Evolutionary conservation across 2,888 invertebrate genomes (phyloP), one percentile per base, ranked within the genome.

Genomic region (Scaptomyza polygonia): DNA sequence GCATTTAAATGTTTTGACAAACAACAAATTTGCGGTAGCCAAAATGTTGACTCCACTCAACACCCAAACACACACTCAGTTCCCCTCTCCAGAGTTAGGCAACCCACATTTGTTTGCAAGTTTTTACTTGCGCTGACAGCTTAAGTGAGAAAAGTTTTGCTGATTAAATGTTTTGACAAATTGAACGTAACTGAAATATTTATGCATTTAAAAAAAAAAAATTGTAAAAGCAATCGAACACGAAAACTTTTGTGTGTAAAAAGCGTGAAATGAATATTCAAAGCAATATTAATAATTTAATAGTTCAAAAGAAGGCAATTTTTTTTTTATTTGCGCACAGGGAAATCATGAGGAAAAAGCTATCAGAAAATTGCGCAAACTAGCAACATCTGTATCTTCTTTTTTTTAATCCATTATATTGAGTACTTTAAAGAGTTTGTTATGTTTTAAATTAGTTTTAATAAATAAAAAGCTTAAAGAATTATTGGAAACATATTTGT

Each of bases 1-100:
- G 82, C 80, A 82, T 88, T 84, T 84, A 84, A 88, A 86, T 88
- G 84, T 88, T 86, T 84, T 88, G 86, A 85, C 88, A 85, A 88
- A 86, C 88, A 85, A 79, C 85, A 86, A 86, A 88, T 83, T 72
- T 83, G 79, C 86, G 70, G 82, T 87, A 82, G 87, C 81, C 76
- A 58, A 62, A 81, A 70, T 63, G 25, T 75, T 39, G 58, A 70
- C 65, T 72, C 44, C 67, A 51, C 80, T 72, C 72, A 54, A 54
- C 77, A 47, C 43, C 47, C 56, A 49, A 56, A 49, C 48, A 27
- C 32, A 21, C 21, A 27, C 32, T 4, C 21, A 48, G 32, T 29
- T 62, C 14, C 12, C 12, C n/a, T n/a, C 5, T 5, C 4, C 25
- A 36, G n/a, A 21, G 4, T 14, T 18, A 18, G 21, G 14, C 36